Evolutionary conservation across 2,797 vertebrate genomes (phyloP).

Genomic region (Malacoctenus gilli): DNA sequence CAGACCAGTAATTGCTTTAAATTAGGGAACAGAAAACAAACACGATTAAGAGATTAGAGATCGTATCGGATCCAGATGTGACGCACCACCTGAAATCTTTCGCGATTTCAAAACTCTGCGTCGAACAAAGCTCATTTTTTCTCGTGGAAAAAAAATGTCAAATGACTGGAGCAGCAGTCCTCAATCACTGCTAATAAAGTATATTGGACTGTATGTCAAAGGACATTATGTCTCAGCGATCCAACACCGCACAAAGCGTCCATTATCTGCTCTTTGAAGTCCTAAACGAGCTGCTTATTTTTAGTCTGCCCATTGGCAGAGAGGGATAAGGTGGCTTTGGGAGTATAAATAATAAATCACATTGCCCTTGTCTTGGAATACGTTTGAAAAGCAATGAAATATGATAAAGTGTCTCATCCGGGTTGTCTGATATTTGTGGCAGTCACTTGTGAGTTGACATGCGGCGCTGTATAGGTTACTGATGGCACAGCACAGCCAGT

Average conservation of each 20-base stretch:
- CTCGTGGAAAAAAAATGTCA: background rate
- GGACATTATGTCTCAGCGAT: slow-evolving; percentile 48
- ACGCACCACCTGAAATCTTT: slow-evolving; percentile 39
- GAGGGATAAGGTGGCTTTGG: slow-evolving; percentile 79
- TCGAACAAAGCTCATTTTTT: slow-evolving; percentile 6
- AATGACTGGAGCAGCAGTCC: slow-evolving; percentile 9
- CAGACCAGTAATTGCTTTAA: slow-evolving; percentile 71
- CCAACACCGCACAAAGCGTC: slow-evolving; percentile 49
- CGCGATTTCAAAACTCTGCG: slow-evolving; percentile 4
- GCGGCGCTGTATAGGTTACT: slow-evolving; percentile 79
- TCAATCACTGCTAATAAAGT: slow-evolving; percentile 38
- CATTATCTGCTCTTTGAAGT: slow-evolving; percentile 71
- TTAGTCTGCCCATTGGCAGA: slow-evolving; percentile 73
- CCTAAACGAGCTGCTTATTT: slow-evolving; percentile 82
- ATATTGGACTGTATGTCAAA: slow-evolving; percentile 35
- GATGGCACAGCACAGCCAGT: slow-evolving; percentile 73
- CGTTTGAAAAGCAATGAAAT: slow-evolving; percentile 86
- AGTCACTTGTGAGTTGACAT: slow-evolving; percentile 84
- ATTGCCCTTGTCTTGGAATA: slow-evolving; percentile 80
- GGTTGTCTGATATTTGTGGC: slow-evolving; percentile 82
- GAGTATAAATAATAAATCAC: slow-evolving; percentile 86
- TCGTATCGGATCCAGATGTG: slow-evolving; percentile 39
- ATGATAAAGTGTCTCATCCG: slow-evolving; percentile 86
- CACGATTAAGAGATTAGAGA: slow-evolving; percentile 31
- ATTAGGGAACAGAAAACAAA: slow-evolving; percentile 71